Conservation (phyloP, 2,113 vertebrate species). For the Hemibagrus wyckioides region DNA sequence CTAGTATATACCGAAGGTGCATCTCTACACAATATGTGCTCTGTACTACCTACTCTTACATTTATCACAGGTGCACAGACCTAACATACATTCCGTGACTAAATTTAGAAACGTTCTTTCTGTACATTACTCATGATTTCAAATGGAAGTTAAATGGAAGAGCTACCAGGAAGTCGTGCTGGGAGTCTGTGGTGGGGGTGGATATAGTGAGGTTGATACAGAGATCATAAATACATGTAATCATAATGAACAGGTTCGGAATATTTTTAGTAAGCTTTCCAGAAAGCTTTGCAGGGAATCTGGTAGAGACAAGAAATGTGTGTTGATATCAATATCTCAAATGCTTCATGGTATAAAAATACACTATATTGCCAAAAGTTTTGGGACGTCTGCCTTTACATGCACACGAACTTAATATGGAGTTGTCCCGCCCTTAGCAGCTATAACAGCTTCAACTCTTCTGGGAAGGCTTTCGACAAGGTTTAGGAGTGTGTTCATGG, state of each 20-base stretch:
- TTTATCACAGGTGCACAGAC: not conserved
- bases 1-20: not conserved
- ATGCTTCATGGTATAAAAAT: too few relatives aligned
- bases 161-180: not conserved
- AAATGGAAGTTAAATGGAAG: not conserved
- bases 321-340: not conserved
- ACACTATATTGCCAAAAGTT: too few relatives aligned
- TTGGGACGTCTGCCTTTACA: too few relatives aligned
- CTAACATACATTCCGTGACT: not conserved
- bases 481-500: too few relatives aligned
- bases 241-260: not conserved
- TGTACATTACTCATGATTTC: not conserved
- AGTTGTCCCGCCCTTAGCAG: too few relatives aligned
- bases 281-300: not conserved
- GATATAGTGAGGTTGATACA: not conserved
- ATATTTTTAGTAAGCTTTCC: not conserved
- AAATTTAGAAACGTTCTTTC: not conserved
- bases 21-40: not conserved
- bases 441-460: too few relatives aligned
- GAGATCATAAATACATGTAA: not conserved
- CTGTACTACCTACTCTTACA: not conserved
- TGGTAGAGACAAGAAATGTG: not conserved
- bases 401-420: too few relatives aligned
- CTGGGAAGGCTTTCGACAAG: too few relatives aligned
- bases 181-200: not conserved